Evolutionary conservation across 37 sponge, comb jelly and placozoan genomes (phyloP), one percentile per base, ranked within the genome.

Genomic region (Theonella swinhoei): DNA sequence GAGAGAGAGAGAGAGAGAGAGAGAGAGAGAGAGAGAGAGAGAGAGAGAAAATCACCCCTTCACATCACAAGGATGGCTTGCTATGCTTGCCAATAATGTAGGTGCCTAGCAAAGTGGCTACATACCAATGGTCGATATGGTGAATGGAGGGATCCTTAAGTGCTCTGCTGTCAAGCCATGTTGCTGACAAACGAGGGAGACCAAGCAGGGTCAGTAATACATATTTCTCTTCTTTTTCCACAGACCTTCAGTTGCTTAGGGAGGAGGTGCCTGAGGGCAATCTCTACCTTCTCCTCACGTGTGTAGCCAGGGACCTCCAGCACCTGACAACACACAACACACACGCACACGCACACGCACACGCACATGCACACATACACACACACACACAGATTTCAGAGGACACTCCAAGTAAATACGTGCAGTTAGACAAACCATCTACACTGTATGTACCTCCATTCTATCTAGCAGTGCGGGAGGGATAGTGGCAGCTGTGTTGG

Each of bases 241-340:
- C 76, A 19, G 2, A 82, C 91, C 84, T 90, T 75, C 62, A 93
- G 81, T 70, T 91, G 95, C 39, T 96, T 94, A 3, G 95, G 90
- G 11, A 93, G 23, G 42, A 96, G 85, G 37, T 96, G 92, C 38
- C 85, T 74, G 73, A 63, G 14, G 24, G 88, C 97, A 75, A 96
- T 96, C 63, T 88, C 89, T 3, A 93, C 73, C 75, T 96, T 96
- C 82, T 96, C 96, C 61, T 96, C 94, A 37, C 76, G 74, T 19
- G 91, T 91, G 81, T 96, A 96, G 0, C 96, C 96, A 30, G 91
- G 86, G 23, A 93, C 81, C 26, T 84, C 85, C 65, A 96, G 88
- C 66, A 93, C 89, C 90, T 89, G 70, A 8, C 26, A n/a, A n/a
- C n/a, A n/a, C n/a, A n/a, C n/a, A n/a, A n/a, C n/a, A n/a, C n/a